phyloP scores from a whole-genome alignment of 2,113 vertebrate species.

The Neofelis nebulosa region DNA sequence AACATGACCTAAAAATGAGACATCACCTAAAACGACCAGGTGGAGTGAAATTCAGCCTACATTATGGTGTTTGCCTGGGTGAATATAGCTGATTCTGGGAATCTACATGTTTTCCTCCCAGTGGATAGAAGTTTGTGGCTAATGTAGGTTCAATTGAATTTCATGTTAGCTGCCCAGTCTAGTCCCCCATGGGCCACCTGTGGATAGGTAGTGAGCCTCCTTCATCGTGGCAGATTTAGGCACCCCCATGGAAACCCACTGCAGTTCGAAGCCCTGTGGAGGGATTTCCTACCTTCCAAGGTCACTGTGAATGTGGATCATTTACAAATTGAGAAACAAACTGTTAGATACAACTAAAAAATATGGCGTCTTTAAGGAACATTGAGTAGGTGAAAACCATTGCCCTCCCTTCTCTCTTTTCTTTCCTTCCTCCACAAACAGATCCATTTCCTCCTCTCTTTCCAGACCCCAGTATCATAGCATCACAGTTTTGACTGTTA shows the following conservation, averaged over 20 bases:
- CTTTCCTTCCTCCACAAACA: neutral
- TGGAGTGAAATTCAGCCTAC: conserved; percentile 10
- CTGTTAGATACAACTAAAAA: neutral
- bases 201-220: neutral
- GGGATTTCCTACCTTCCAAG: neutral
- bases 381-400: neutral
- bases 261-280: neutral
- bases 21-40: neutral
- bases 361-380: neutral
- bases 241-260: neutral
- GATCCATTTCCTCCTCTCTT: neutral
- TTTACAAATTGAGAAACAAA: neutral
- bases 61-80: neutral
- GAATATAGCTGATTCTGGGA: neutral
- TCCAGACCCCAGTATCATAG: neutral
- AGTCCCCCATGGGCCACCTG: neutral
- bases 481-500: neutral
- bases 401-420: neutral
- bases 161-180: neutral
- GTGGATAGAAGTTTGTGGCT: neutral
- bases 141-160: neutral
- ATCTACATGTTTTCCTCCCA: neutral
- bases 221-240: neutral
- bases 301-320: neutral
- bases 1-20: conserved; percentile 66